Evolutionary conservation across 2,113 vertebrate genomes (phyloP).

Genomic region (Pipa parva): DNA sequence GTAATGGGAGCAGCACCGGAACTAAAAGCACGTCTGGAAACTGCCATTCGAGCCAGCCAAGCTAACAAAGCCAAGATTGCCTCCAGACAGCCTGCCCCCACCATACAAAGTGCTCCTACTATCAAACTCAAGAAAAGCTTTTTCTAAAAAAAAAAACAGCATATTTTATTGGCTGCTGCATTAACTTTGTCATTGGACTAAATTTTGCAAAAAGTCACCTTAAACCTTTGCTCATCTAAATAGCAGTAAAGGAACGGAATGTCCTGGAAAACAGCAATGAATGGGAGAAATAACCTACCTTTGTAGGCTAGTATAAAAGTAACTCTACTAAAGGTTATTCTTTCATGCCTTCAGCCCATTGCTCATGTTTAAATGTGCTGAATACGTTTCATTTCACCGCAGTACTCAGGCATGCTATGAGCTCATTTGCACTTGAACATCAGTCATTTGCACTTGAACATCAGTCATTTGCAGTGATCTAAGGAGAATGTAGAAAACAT

Average conservation of each 20-base stretch:
- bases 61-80: conserved; percentile 89
- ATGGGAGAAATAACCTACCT: too few species aligned
- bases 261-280: not conserved
- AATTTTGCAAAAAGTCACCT: not conserved
- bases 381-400: not conserved
- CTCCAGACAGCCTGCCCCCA: conserved; percentile 76
- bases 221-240: not conserved
- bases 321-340: too few species aligned
- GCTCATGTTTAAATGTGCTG: not conserved
- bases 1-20: conserved; percentile 96
- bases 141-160: conserved; percentile 77
- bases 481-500: not conserved
- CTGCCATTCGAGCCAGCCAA: conserved; percentile 88
- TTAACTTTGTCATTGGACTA: conserved; percentile 4
- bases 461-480: not conserved
- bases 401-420: not conserved
- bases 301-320: too few species aligned
- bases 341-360: too few species aligned
- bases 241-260: not conserved
- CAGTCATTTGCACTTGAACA: not conserved
- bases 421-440: not conserved
- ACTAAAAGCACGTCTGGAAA: conserved; percentile 88
- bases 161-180: not conserved
- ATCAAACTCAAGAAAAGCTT: conserved; percentile 98
- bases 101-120: conserved; percentile 83